Base-by-base conservation (phyloP, 2,888 invertebrate species). In the Desoria tigrina region DNA sequence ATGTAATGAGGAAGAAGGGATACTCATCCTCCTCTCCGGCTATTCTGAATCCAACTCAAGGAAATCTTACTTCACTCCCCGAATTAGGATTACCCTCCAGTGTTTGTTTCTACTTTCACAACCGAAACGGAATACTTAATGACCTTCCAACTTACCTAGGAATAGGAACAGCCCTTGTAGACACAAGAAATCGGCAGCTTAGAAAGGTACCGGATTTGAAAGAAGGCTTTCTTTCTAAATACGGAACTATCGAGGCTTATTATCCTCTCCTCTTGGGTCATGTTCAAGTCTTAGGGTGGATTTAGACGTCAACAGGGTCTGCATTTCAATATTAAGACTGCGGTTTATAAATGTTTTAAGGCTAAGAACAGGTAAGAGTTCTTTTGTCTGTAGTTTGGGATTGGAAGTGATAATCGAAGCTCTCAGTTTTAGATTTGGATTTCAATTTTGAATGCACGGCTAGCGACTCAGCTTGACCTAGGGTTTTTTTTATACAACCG, bases 51-150 rank as follows among this genome's bases (percentile, higher is more conserved):
- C 32, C 32, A 32, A 6, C 21, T 45, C 45, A 45, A 21, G 16
- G n/a, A 45, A 21, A 21, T 16, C 21, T 45, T 45, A 16, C 18
- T 18, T 18, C 21, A 16, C 45, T 45, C 45, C 6, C 45, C 45
- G 18, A 45, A 45, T 9, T 45, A 45, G 16, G 45, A 45, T 45
- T 45, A 45, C 45, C 21, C 21, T 45, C 45, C 45, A 45, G 18
- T 45, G 45, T 45, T 45, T 45, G 45, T 45, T 45, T 45, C 45
- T 45, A 45, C 45, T 45, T 45, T 45, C 45, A 45, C 45, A 6
- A 45, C 45, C 45, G 16, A 45, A 45, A 45, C 45, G 16, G 45
- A 45, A 45, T 45, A 18, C 45, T 45, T 45, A 45, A 45, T 45
- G n/a, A 45, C 6, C 7, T 16, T 45, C 6, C 32, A 45, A 45